Conservation (phyloP, 1,140 invertebrate species). For the Pseudomyrmex dendroicus region DNA sequence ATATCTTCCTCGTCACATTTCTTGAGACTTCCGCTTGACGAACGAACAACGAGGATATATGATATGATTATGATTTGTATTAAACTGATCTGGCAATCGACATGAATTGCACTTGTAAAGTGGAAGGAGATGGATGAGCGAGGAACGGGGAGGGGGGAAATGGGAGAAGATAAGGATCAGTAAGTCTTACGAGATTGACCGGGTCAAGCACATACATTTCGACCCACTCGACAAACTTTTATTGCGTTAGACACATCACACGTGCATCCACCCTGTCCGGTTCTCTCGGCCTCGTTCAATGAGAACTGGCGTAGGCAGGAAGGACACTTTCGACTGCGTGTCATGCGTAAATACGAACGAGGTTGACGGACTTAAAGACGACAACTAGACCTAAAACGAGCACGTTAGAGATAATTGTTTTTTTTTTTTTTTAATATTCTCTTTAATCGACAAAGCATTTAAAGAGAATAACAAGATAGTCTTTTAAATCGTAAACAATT, state of each 20-base stretch:
- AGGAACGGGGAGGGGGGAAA: not conserved
- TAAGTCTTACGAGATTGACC: conserved; percentile 78
- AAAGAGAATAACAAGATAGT: not conserved
- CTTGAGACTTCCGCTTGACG: conserved; percentile 10
- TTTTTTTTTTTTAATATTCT: not conserved
- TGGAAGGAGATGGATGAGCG: conserved; percentile 13
- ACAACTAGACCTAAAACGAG: not conserved
- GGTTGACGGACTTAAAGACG: not conserved
- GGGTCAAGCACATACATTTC: conserved; percentile 82
- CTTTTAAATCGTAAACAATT: not conserved
- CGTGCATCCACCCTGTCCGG: conserved; percentile 62
- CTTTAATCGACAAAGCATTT: not conserved
- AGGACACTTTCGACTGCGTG: conserved; percentile 23
- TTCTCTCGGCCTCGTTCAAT: conserved; percentile 42
- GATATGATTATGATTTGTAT: conserved; percentile 6
- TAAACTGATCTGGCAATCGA: conserved; percentile 57
- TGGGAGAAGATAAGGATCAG: conserved; percentile 67
- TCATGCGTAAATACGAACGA: conserved; percentile 25
- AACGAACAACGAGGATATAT: not conserved
- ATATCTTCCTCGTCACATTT: not conserved
- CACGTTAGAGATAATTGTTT: not conserved
- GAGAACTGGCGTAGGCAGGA: conserved; percentile 63
- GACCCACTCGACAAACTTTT: conserved; percentile 80
- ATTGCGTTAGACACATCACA: conserved; percentile 78
- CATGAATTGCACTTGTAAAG: conserved; percentile 67